Base-by-base conservation (phyloP, 1,140 invertebrate species). In the Ceratoteleas bidentatus region DNA sequence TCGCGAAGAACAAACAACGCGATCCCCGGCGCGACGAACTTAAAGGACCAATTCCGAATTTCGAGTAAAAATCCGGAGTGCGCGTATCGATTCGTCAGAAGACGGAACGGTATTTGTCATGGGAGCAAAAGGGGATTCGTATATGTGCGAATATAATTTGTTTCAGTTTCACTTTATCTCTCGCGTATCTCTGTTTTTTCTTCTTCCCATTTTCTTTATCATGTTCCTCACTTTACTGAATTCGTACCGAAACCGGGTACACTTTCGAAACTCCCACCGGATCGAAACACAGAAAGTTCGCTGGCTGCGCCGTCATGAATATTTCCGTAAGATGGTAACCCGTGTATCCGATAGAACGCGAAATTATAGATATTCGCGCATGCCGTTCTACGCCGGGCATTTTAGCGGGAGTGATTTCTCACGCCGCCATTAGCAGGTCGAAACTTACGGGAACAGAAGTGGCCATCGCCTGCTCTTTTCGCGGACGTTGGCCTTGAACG, bases 281-380 rank as follows among this genome's bases (percentile, higher is more conserved):
- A 73, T 75, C 47, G 61, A 56, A 73, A 68, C 34, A 49, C 13
- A 53, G 60, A 75, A 81, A 81, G 36, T 70, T 80, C 60, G 24
- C 33, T 36, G 61, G 34, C 60, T 72, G 34, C 6, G 47, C 11
- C 15, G 72, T 82, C 79, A 82, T 82, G 73, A 82, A 82, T 82
- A 76, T 82, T 82, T 82, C 73, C 14, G 60, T 82, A 73, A 76
- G 79, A 75, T 75, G 65, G 58, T 75, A 75, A 66, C 70, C 60
- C 66, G 43, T 75, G 58, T 76, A 76, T 66, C 33, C 49, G 32
- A 72, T 66, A 76, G 72, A 76, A 76, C 66, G 65, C 33, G 62
- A 66, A 76, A 76, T 81, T 76, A 81, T 72, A 75, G 78, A 81
- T 81, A 70, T 58, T 64, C 45, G 24, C 65, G 53, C 50, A 56